A percentile compares a stretch with the other conserved stretches of the same genome.
Evolutionary conservation across 2,888 invertebrate species (phyloP).

Genomic region (Hedya salicella): DNA sequence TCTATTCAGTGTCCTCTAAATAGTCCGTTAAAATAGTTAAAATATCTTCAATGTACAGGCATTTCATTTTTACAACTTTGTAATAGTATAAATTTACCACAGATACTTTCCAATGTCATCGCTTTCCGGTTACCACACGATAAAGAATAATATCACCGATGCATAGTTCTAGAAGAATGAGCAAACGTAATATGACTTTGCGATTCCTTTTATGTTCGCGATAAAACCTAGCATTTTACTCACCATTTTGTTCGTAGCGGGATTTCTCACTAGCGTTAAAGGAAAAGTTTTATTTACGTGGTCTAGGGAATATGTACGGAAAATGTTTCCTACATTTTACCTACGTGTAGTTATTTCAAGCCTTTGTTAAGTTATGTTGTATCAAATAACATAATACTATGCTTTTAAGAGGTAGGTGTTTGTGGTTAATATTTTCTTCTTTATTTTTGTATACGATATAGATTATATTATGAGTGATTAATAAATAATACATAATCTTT

Average conservation of each 20-base stretch:
- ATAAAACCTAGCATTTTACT: conserved; percentile 19
- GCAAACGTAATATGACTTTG: conserved; percentile 17
- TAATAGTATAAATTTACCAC: too few species aligned
- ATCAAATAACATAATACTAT: background rate
- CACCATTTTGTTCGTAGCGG: conserved; percentile 12
- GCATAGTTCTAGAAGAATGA: background rate
- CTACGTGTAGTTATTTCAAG: background rate
- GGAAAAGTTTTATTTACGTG: conserved; percentile 23
- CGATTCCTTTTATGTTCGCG: conserved; percentile 12
- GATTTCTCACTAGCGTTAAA: conserved; percentile 10
- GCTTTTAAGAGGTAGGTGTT: background rate
- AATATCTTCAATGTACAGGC: too few species aligned
- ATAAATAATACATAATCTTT: too few species aligned
- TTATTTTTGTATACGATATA: too few species aligned
- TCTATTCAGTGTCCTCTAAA: too few species aligned
- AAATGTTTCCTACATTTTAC: conserved; percentile 7
- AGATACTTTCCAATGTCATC: background rate
- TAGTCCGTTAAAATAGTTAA: too few species aligned
- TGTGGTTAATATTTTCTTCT: background rate
- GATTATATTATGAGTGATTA: too few species aligned
- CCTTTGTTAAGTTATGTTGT: background rate
- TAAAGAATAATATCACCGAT: conserved; percentile 15
- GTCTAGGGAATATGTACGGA: conserved; percentile 5
- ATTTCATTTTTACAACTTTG: too few species aligned
- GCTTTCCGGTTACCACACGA: background rate